A percentile compares a stretch with the other conserved stretches of the same genome.
phyloP scores from a whole-genome alignment of 2,113 vertebrate genomes.

The Garra rufa region DNA sequence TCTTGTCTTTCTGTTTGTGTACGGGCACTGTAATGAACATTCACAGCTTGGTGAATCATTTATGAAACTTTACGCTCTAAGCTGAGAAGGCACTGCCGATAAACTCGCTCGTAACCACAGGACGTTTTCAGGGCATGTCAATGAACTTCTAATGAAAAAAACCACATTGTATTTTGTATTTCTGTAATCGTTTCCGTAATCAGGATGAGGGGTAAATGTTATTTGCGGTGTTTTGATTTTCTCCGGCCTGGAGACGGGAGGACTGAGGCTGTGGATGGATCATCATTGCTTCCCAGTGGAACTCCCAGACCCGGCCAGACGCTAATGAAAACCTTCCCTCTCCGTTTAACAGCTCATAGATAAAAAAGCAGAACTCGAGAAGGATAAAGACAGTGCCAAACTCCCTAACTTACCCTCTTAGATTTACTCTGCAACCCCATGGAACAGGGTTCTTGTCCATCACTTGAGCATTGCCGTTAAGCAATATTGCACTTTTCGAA shows the following conservation, averaged over 20 bases:
- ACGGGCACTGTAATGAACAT: not conserved
- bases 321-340: conserved; percentile 64
- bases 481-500: not conserved
- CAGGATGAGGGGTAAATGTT: conserved; percentile 37
- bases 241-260: conserved; percentile 30
- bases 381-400: conserved; percentile 43
- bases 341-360: conserved; percentile 56
- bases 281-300: conserved; percentile 54
- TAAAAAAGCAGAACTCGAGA: conserved; percentile 56
- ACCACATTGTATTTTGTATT: conserved; percentile 10
- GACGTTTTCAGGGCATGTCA: not conserved
- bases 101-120: not conserved
- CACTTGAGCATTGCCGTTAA: not conserved
- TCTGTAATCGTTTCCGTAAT: conserved; percentile 22
- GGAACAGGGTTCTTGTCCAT: not conserved
- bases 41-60: conserved; percentile 22
- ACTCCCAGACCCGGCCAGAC: conserved; percentile 44
- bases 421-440: not conserved
- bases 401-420: conserved; percentile 37
- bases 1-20: conserved; percentile 27
- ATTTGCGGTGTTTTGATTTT: conserved; percentile 33
- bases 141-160: conserved; percentile 33
- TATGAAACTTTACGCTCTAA: not conserved
- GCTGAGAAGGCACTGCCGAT: not conserved
- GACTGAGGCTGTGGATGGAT: conserved; percentile 40